Percentiles rank a stretch among this genome's conserved stretches.
Conservation (phyloP, 2,113 vertebrate species). For the Oenanthe oenanthe region DNA sequence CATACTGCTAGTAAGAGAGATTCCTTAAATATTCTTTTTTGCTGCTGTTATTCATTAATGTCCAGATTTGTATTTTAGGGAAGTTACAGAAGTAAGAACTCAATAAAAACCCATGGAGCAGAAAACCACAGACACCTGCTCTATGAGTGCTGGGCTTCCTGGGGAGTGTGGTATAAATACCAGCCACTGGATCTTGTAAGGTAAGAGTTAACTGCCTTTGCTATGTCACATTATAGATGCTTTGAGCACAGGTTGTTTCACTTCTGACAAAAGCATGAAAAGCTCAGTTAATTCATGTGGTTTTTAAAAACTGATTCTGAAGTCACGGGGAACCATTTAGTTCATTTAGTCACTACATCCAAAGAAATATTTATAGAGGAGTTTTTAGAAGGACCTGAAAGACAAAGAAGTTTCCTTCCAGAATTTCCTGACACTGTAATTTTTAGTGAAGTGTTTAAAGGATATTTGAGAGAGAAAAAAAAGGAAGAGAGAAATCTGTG, state of each 20-base stretch:
- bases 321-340: not conserved
- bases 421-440: not conserved
- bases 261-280: not conserved
- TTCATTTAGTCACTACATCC: not conserved
- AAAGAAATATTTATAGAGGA: not conserved
- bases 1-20: not conserved
- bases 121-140: conserved; percentile 92
- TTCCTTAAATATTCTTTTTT: not conserved
- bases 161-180: conserved; percentile 96
- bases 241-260: not conserved
- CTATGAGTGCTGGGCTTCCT: conserved; percentile 94
- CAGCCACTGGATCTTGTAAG: conserved; percentile 93
- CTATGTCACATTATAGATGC: not conserved
- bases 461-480: not conserved
- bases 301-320: not conserved
- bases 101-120: conserved; percentile 88
- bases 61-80: conserved; percentile 78
- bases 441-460: not conserved
- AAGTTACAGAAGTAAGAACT: conserved; percentile 91
- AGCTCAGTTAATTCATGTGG: not conserved
- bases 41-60: not conserved
- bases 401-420: not conserved
- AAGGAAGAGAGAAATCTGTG: not conserved
- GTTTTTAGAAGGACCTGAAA: not conserved
- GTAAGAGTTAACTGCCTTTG: conserved; percentile 62